Conservation (phyloP, 1,140 invertebrate genomes). For the Nilaparvata lugens region DNA sequence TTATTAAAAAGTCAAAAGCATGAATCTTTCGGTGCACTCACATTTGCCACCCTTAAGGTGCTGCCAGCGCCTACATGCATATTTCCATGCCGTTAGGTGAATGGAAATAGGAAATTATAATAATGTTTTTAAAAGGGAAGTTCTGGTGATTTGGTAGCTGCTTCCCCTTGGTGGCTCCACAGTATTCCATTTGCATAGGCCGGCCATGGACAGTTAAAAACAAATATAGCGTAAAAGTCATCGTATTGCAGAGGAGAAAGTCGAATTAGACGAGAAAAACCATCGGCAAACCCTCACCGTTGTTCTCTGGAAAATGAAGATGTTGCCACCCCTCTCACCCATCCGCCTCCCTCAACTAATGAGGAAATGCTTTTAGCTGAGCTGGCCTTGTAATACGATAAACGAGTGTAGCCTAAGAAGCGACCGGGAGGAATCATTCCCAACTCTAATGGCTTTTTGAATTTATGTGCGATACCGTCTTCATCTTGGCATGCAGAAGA, state of each 20-base stretch:
- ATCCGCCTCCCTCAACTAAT: background rate
- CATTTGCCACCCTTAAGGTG: too few relatives aligned
- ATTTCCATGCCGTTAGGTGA: background rate
- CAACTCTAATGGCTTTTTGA: slow-evolving; percentile 5
- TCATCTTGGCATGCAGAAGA: too few relatives aligned
- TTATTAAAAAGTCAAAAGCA: too few relatives aligned
- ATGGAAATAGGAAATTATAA: slow-evolving; percentile 2
- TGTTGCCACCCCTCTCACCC: background rate
- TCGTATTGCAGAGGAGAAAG: background rate
- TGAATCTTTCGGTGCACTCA: too few relatives aligned
- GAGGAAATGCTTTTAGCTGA: slow-evolving; percentile 18
- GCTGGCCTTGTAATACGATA: background rate
- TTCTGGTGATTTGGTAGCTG: background rate
- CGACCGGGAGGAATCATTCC: background rate
- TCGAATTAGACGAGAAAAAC: background rate
- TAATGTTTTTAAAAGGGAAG: slow-evolving; percentile 3
- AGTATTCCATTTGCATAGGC: background rate
- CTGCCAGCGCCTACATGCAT: too few relatives aligned
- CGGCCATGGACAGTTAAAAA: background rate
- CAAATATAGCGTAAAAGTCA: slow-evolving; percentile 1
- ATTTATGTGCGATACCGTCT: background rate
- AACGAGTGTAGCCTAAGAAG: too few relatives aligned
- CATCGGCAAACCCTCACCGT: slow-evolving; percentile 26
- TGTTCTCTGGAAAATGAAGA: background rate
- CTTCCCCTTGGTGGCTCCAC: background rate